Base-by-base conservation (phyloP, 2,888 invertebrate genomes). In the Nysson spinosus region DNA sequence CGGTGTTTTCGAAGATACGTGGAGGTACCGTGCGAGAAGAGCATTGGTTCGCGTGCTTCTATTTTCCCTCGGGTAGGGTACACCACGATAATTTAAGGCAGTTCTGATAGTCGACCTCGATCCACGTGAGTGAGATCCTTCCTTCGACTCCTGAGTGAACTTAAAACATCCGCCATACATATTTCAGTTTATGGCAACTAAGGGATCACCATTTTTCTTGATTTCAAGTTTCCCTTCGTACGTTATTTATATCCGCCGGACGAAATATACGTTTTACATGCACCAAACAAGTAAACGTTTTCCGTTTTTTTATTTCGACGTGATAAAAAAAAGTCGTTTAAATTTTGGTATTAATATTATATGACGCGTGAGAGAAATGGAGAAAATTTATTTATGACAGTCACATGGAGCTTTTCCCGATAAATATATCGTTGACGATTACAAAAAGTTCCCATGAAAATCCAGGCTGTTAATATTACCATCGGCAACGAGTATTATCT, bases 401-500 rank as follows among this genome's bases (percentile, higher is more conserved):
- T 9, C n/a, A n/a, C n/a, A n/a, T 24, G 16, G 16, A 51, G 42
- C 49, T 3, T 6, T 42, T 12, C 5, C 17, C 34, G 24, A 14
- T 19, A 12, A 24, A 6, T 28, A 44, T 39, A 30, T 37, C 26
- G 4, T 1, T 17, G 20, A 28, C 26, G 9, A 6, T 5, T n/a
- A 16, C 4, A 26, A n/a, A 37, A 16, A 20, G 14, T 32, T 54
- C 28, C 42, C 24, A 24, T 7, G 22, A 17, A 51, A 67, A 60
- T 62, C 50, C 44, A 50, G 9, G 14, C 37, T 26, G 64, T 72
- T 65, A 69, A 72, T 57, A 57, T 49, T 14, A 28, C 28, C 39
- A 24, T 17, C 49, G 34, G 12, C 28, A 28, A 30, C 37, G 32
- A 26, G 61, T 51, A 70, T 76, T 73, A 73, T 57, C 77, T 67